A percentile compares a stretch with the other conserved stretches of the same genome.
These are phyloP conservation scores for Yponomeuta cagnagella DNA, from an alignment of 2,888 invertebrate species.

Conservation along the genomic window DNA sequence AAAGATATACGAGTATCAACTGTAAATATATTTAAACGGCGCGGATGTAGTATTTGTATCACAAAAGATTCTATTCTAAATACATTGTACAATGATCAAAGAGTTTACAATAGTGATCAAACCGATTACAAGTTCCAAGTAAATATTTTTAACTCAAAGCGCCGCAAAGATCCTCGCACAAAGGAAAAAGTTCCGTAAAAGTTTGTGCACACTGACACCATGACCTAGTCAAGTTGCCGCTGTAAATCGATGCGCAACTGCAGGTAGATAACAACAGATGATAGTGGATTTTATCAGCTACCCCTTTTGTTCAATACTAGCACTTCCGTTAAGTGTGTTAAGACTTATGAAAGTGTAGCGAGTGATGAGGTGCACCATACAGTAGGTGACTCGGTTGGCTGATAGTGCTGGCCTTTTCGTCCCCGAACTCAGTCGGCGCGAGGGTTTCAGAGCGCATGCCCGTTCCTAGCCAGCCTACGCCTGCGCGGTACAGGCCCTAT, in stretches of 20 bases:
- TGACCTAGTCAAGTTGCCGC: conserved; percentile 49
- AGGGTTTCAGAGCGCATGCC: conserved; percentile 50
- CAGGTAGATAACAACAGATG: conserved; percentile 29
- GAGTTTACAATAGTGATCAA: not conserved
- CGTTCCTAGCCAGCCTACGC: conserved; percentile 36
- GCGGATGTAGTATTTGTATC: not conserved
- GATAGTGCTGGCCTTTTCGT: not conserved
- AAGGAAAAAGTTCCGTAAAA: not conserved
- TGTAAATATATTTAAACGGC: not conserved
- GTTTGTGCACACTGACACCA: conserved; percentile 30
- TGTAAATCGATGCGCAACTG: conserved; percentile 52
- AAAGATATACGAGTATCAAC: not conserved
- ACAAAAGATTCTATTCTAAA: not conserved
- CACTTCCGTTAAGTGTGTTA: too few relatives aligned
- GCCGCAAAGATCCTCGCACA: not conserved
- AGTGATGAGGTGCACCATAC: not conserved
- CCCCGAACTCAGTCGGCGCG: conserved; percentile 33
- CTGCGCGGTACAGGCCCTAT: conserved; percentile 34
- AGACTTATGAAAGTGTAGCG: too few relatives aligned
- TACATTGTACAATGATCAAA: not conserved
- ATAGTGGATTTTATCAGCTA: too few relatives aligned
- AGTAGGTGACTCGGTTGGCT: not conserved
- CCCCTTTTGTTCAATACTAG: too few relatives aligned
- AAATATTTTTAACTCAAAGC: not conserved
- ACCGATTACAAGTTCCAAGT: not conserved